Percentiles rank a stretch among this genome's conserved stretches.
phyloP scores from a whole-genome alignment of 2,888 invertebrate genomes.

The Nowickia ferox region DNA sequence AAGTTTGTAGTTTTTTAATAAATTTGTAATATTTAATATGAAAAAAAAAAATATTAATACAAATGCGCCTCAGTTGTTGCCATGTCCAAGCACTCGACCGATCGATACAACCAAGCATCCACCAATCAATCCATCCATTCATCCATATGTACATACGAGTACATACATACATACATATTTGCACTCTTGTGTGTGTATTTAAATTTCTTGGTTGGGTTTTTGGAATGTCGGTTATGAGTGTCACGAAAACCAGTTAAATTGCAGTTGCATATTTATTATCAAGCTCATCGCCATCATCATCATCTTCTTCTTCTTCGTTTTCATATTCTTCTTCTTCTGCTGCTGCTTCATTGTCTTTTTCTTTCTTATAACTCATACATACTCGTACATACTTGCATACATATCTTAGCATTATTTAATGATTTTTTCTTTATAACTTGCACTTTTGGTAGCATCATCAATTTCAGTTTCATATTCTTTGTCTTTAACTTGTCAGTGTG shows the following conservation, averaged over 20 bases:
- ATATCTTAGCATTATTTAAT: conserved; percentile 38
- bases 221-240: conserved; percentile 73
- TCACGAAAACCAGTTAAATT: conserved; percentile 72
- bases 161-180: too few species aligned
- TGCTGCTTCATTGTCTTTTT: not conserved
- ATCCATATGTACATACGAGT: too few species aligned
- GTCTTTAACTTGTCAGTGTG: conserved; percentile 24
- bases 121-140: not conserved
- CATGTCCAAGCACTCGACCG: conserved; percentile 49
- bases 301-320: conserved; percentile 9
- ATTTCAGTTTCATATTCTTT: conserved; percentile 25
- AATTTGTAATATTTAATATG: conserved; percentile 56
- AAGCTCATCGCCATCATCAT: conserved; percentile 61
- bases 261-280: conserved; percentile 69
- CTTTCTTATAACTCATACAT: conserved; percentile 43
- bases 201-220: conserved; percentile 20
- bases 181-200: not conserved
- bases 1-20: conserved; percentile 53
- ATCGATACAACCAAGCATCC: not conserved
- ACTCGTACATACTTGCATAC: too few species aligned
- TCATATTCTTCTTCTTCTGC: not conserved
- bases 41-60: conserved; percentile 33
- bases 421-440: conserved; percentile 25
- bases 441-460: conserved; percentile 39
- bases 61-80: conserved; percentile 57